Base-by-base conservation (phyloP, 1,140 invertebrate genomes). In the Formica selysi region DNA sequence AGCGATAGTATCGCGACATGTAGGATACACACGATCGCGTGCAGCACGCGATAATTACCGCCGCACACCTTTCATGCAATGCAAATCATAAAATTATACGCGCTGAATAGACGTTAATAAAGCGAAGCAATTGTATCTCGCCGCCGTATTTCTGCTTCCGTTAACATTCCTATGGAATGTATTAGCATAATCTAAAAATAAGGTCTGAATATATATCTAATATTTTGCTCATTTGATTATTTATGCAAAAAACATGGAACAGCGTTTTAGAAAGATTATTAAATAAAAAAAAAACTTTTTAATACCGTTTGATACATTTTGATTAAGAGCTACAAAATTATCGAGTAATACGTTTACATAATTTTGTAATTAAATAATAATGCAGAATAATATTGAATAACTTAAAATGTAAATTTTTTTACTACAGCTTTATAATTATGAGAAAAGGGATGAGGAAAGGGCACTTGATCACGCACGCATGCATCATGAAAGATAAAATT, bases 31-130 rank as follows among this genome's bases (percentile, higher is more conserved):
- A 76, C 1, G 51, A 76, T 85, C 73, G 81, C 73, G 44, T 85
- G 81, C 48, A 13, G 44, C 81, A 78, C 73, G 81, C 73, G 74
- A 85, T 85, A 85, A 85, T 85, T 85, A 85, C 22, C 54, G 59
- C 32, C 10, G n/a, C 44, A 38, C 76, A 79, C 76, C 59, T 68
- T 48, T 74, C 36, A 22, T 61, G 71, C 70, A 26, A 13, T 10
- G 26, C 76, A 79, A 79, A 80, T 85, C 38, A 48, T 29, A 78
- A 48, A 85, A 67, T 85, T 85, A 85, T 78, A 68, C 74, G 48
- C 48, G 62, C 41, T 57, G 51, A 86, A 80, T 68, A 44, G 22
- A 38, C 80, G 54, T 84, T 76, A 84, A 84, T 74, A 84, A 80
- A 80, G 10, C 36, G 65, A 80, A 57, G 48, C 22, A 19, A 80